Evolutionary conservation across 2,888 invertebrate species (phyloP), one percentile per base, ranked within the genome.

Genomic region (Dryadula phaetusa): DNA sequence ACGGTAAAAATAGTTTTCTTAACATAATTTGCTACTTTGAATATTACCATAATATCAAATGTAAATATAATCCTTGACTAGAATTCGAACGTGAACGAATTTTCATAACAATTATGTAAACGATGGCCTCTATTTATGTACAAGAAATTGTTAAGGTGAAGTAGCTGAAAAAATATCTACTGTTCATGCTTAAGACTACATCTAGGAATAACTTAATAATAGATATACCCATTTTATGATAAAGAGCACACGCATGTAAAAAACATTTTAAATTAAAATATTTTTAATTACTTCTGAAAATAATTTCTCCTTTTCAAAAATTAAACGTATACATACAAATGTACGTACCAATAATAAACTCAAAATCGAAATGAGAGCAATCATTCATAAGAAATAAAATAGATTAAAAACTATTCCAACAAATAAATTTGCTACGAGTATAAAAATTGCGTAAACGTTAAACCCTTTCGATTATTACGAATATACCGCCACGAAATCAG

Each of bases 61-160:
- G 58, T 62, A 52, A 64, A 65, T 62, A 47, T 47, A 34, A 47
- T 61, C 53, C 16, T 25, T 34, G 64, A 61, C 56, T 64, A 66
- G 61, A 54, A 44, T 46, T 62, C 42, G 40, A 28, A 10, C 40
- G 54, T 58, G 20, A 46, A 46, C 42, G n/a, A 61, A 62, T 61
- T 60, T 64, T 52, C 25, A 46, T 44, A 37, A 64, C 46, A 16
- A 28, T 53, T 42, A 64, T 28, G 32, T 60, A 53, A 62, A 62
- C 46, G 20, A 69, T 62, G 64, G 12, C 42, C 22, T 44, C 7
- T 47, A 42, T 46, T 25, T 62, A 40, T 16, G n/a, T 18, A 20
- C 12, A 34, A 47, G 44, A 49, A 42, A 58, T 25, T 20, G 2
- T 25, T 49, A 62, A 56, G 49, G 56, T 62, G 20, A 44, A 20